Evolutionary conservation across 2,888 invertebrate species (phyloP).

Genomic region (Lordiphosa andalusiaca): DNA sequence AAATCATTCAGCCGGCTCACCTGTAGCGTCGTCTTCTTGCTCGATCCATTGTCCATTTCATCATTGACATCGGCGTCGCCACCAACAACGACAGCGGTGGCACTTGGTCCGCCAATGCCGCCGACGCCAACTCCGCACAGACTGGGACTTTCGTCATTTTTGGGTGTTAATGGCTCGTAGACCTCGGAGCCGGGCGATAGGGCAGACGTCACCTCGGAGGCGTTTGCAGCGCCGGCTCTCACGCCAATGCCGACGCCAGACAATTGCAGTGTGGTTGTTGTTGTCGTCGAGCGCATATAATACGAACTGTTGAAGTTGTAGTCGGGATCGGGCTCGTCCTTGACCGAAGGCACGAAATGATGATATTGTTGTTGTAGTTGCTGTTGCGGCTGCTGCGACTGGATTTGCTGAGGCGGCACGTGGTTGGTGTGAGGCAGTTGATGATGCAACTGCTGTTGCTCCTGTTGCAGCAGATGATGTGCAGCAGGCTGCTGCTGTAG

Average conservation of each 20-base stretch:
- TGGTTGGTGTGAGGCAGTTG: conserved; percentile 37
- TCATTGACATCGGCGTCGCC: conserved; percentile 52
- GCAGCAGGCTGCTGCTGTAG: conserved; percentile 28
- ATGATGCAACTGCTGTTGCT: conserved; percentile 45
- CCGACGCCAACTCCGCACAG: conserved; percentile 47
- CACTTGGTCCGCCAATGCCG: conserved; percentile 36
- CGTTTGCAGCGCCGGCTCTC: conserved; percentile 27
- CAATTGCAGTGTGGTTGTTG: conserved; percentile 32
- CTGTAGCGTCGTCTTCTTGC: conserved; percentile 62
- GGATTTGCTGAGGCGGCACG: conserved; percentile 28
- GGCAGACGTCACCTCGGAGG: conserved; percentile 50
- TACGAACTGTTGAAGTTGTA: conserved; percentile 63
- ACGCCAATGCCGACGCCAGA: conserved; percentile 20
- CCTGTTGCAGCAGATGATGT: conserved; percentile 39
- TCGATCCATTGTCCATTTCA: conserved; percentile 65
- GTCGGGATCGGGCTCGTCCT: conserved; percentile 58
- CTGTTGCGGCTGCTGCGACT: conserved; percentile 41
- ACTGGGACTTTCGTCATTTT: conserved; percentile 67
- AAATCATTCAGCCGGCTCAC: conserved; percentile 42
- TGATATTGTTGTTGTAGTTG: conserved; percentile 58
- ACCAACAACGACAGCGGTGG: conserved; percentile 36
- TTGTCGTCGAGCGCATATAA: conserved; percentile 49
- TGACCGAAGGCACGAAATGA: conserved; percentile 47
- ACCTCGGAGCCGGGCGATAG: conserved; percentile 63
- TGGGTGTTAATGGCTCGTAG: conserved; percentile 72